A percentile compares a stretch with the other conserved stretches of the same genome.
Evolutionary conservation across 2,888 invertebrate species (phyloP).

Genomic region (Tricholauxania praeusta): DNA sequence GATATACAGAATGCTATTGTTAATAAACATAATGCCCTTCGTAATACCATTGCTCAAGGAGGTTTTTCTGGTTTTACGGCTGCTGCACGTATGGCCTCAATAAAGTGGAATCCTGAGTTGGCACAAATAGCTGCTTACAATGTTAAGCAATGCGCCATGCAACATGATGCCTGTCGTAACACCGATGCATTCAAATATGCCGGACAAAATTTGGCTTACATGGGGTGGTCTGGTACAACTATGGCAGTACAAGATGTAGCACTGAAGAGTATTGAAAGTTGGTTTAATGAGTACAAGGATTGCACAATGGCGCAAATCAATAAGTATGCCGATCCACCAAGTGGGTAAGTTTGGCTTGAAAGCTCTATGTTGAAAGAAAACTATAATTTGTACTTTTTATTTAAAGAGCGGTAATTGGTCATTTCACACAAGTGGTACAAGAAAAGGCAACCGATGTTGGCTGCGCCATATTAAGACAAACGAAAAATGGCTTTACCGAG

Average conservation of each 20-base stretch:
- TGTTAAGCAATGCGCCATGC: neutral
- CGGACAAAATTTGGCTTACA: too few species aligned
- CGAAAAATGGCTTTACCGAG: slow-evolving; percentile 20
- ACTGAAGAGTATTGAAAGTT: neutral
- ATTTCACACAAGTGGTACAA: slow-evolving; percentile 53
- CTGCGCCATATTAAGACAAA: slow-evolving; percentile 53
- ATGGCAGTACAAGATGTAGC: neutral
- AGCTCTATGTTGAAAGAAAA: too few species aligned
- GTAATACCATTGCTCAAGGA: slow-evolving; percentile 12
- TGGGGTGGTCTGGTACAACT: too few species aligned
- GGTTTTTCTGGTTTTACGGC: slow-evolving; percentile 43
- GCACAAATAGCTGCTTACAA: slow-evolving; percentile 54
- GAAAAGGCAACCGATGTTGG: slow-evolving; percentile 56
- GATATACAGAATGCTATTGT: neutral
- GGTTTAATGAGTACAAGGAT: slow-evolving; percentile 2
- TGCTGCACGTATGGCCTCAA: slow-evolving; percentile 54
- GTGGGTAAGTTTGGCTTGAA: too few species aligned
- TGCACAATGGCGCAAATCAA: neutral
- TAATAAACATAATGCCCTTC: too few species aligned
- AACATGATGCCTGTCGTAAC: too few species aligned
- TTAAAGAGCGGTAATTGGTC: too few species aligned
- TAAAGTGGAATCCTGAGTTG: slow-evolving; percentile 55
- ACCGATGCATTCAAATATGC: too few species aligned
- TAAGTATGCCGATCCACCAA: slow-evolving; percentile 37
- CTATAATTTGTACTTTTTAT: too few species aligned